Percentiles rank a stretch among this genome's conserved stretches.
These are phyloP conservation scores for Thalassoma bifasciatum DNA, from an alignment of 2,113 vertebrate species.

Conservation along the genomic window DNA sequence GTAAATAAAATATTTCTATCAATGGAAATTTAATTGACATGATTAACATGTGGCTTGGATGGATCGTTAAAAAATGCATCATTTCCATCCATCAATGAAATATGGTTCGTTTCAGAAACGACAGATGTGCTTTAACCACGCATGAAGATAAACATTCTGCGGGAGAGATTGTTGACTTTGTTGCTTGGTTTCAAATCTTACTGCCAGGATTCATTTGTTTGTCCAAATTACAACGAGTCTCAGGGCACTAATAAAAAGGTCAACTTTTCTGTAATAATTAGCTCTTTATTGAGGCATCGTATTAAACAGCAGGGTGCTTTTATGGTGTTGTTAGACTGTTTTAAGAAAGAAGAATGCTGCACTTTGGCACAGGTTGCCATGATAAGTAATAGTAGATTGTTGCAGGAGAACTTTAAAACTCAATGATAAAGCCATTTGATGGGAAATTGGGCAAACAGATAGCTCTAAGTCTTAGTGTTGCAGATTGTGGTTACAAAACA, in stretches of 20 bases:
- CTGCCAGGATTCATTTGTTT: slow-evolving; percentile 66
- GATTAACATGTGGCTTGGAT: slow-evolving; percentile 44
- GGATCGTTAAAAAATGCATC: slow-evolving; percentile 40
- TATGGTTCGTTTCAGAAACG: slow-evolving; percentile 49
- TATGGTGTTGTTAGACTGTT: slow-evolving; percentile 66
- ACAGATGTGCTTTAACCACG: slow-evolving; percentile 67
- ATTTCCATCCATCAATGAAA: slow-evolving; percentile 54
- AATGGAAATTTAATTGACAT: slow-evolving; percentile 58
- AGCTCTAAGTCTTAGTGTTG: too few species aligned
- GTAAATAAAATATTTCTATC: slow-evolving; percentile 43
- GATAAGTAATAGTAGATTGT: background rate
- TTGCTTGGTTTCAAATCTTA: slow-evolving; percentile 56
- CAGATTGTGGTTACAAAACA: background rate
- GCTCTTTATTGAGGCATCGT: slow-evolving; percentile 66
- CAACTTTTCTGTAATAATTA: slow-evolving; percentile 50
- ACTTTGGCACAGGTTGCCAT: background rate
- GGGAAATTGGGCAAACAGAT: background rate
- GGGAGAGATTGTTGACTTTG: slow-evolving; percentile 51
- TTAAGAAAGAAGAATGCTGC: background rate
- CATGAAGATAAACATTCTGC: slow-evolving; percentile 68
- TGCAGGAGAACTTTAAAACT: too few species aligned
- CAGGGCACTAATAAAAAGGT: slow-evolving; percentile 40
- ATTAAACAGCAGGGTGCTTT: slow-evolving; percentile 50
- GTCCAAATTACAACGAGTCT: slow-evolving; percentile 53
- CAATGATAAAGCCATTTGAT: background rate